A percentile compares a stretch with the other conserved stretches of the same genome.
Conservation (phyloP, 92 coral and sea anemone species). For the Umimayanthus kanabou region DNA sequence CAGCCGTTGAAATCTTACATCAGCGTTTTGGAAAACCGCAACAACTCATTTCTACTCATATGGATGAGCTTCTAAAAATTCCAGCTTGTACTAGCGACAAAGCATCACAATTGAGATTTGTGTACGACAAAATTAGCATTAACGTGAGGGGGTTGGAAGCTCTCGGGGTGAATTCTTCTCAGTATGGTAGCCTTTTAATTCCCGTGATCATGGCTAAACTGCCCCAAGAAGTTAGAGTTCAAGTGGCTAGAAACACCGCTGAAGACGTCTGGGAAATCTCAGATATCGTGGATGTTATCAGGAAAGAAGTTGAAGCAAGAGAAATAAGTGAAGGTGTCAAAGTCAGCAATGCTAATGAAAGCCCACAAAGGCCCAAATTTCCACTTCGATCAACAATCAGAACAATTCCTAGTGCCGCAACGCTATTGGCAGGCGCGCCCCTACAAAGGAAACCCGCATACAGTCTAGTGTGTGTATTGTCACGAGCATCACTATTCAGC, state of each 20-base stretch:
- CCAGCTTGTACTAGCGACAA: slow-evolving; percentile 46
- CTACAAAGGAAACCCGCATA: slow-evolving; percentile 32
- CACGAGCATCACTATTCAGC: slow-evolving; percentile 57
- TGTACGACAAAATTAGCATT: slow-evolving; percentile 58
- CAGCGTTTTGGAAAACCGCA: slow-evolving; percentile 53
- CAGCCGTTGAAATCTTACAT: slow-evolving; percentile 54
- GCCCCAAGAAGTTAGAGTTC: slow-evolving; percentile 46
- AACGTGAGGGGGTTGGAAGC: slow-evolving; percentile 44
- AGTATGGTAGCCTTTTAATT: slow-evolving; percentile 58
- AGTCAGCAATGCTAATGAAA: slow-evolving; percentile 14
- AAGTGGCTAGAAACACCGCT: slow-evolving; percentile 44
- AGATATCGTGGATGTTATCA: slow-evolving; percentile 49
- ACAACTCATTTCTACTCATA: slow-evolving; percentile 59
- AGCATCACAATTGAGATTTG: slow-evolving; percentile 39
- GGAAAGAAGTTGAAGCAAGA: slow-evolving; percentile 51
- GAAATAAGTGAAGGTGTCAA: slow-evolving; percentile 47
- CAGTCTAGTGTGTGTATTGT: slow-evolving; percentile 62
- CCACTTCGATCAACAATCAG: neutral
- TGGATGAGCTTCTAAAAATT: slow-evolving; percentile 65
- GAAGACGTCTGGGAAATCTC: slow-evolving; percentile 51
- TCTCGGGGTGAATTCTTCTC: slow-evolving; percentile 43
- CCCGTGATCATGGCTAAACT: slow-evolving; percentile 50
- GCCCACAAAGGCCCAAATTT: slow-evolving; percentile 5
- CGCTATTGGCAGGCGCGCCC: slow-evolving; percentile 1
- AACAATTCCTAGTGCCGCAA: neutral